A percentile compares a stretch with the other conserved stretches of the same genome.
phyloP scores from a whole-genome alignment of 2,888 invertebrate species.

The Idaea biselata region DNA sequence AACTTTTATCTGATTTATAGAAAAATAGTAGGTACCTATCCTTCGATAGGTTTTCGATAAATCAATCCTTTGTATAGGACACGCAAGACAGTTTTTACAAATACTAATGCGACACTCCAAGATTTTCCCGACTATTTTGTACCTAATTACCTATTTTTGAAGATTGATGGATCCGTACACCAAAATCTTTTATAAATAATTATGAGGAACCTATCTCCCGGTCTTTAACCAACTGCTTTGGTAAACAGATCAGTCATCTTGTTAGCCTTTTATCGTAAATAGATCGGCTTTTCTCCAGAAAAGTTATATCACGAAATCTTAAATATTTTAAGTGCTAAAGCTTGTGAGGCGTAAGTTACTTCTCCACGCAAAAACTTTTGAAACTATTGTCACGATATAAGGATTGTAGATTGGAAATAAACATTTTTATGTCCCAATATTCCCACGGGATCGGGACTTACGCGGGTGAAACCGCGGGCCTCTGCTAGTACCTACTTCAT shows the following conservation, averaged over 20 bases:
- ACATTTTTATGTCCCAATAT: too few relatives aligned
- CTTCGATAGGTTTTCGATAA: not conserved
- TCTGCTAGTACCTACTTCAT: too few relatives aligned
- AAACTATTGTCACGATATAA: too few relatives aligned
- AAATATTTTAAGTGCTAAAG: too few relatives aligned
- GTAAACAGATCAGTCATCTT: constrained; percentile 1
- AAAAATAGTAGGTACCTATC: not conserved
- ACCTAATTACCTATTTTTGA: not conserved
- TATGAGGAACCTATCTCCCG: not conserved
- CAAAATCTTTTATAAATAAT: constrained; percentile 1
- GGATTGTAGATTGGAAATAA: too few relatives aligned
- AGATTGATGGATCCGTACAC: not conserved
- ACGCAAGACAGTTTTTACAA: not conserved
- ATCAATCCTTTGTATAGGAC: not conserved
- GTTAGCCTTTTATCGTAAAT: not conserved
- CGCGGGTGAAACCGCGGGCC: too few relatives aligned
- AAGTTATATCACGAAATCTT: too few relatives aligned
- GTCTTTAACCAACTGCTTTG: not conserved
- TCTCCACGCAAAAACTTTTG: too few relatives aligned
- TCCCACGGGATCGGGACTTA: too few relatives aligned
- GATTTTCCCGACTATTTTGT: not conserved
- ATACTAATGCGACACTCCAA: not conserved
- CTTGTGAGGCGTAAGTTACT: too few relatives aligned
- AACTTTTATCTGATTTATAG: constrained; percentile 1
- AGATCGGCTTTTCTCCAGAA: not conserved